These are phyloP conservation scores for Drosophila sechellia DNA, from an alignment of 1,140 invertebrate species.

Conservation along the genomic window DNA sequence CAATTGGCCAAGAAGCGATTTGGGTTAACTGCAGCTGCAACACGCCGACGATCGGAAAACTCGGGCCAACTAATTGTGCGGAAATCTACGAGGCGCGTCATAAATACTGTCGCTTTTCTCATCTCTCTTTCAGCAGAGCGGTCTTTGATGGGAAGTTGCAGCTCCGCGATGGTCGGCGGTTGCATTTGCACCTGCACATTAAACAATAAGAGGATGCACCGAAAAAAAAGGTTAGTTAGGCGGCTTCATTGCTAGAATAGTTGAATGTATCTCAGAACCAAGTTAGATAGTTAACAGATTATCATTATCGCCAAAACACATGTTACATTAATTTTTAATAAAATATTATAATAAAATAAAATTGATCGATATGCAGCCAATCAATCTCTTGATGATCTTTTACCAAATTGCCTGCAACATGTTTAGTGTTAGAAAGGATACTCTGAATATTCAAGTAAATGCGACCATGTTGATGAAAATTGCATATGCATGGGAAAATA, in stretches of 20 bases:
- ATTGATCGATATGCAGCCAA: no score
- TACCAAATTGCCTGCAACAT: background rate
- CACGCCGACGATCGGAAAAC: conserved; percentile 38
- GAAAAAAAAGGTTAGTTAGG: background rate
- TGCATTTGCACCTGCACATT: conserved; percentile 21
- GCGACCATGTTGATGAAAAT: no score
- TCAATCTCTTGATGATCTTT: background rate
- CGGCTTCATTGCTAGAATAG: no score
- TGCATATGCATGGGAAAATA: background rate
- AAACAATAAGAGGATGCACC: conserved; percentile 15
- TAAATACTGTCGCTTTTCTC: conserved; percentile 74
- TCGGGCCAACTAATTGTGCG: conserved; percentile 65
- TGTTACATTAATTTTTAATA: no score
- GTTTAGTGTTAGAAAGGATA: background rate
- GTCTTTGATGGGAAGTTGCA: conserved; percentile 17
- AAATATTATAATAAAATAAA: no score
- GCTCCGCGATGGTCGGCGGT: background rate
- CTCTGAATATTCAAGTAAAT: background rate
- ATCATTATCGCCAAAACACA: no score
- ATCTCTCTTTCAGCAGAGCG: conserved; percentile 29
- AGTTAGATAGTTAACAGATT: background rate
- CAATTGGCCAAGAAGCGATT: conserved; percentile 63
- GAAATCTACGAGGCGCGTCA: conserved; percentile 57
- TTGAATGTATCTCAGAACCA: no score
- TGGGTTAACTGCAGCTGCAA: conserved; percentile 74